A percentile compares a stretch with the other conserved stretches of the same genome.
Conservation (phyloP, 2,888 invertebrate genomes). For the Athripsodes cinereus region DNA sequence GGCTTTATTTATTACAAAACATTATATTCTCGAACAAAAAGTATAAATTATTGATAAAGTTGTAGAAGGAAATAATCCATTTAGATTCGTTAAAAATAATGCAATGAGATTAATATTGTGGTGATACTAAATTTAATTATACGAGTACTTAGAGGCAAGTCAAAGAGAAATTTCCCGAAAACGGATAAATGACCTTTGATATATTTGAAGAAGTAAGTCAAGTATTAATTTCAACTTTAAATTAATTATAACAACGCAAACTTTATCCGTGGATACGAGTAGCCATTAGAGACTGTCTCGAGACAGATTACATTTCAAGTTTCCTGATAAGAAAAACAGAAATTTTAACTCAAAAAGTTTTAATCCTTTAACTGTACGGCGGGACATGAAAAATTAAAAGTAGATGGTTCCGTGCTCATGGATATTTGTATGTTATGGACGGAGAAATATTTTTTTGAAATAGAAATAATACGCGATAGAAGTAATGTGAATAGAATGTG, state of each 20-base stretch:
- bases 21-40: no score
- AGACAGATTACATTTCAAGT: background rate
- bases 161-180: background rate
- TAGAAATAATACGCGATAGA: no score
- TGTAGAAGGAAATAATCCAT: no score
- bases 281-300: background rate
- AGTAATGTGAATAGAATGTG: no score
- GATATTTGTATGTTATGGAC: no score
- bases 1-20: no score
- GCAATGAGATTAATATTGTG: no score
- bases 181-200: background rate
- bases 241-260: background rate
- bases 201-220: background rate
- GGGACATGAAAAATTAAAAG: no score
- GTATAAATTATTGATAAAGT: no score
- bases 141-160: background rate
- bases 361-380: background rate
- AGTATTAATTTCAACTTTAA: background rate
- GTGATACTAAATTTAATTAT: background rate
- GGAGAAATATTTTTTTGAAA: no score
- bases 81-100: no score
- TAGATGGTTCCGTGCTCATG: no score
- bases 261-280: background rate
- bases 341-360: background rate
- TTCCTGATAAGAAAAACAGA: background rate